phyloP scores from a whole-genome alignment of 2,113 vertebrate species.

The Pardalotus punctatus region DNA sequence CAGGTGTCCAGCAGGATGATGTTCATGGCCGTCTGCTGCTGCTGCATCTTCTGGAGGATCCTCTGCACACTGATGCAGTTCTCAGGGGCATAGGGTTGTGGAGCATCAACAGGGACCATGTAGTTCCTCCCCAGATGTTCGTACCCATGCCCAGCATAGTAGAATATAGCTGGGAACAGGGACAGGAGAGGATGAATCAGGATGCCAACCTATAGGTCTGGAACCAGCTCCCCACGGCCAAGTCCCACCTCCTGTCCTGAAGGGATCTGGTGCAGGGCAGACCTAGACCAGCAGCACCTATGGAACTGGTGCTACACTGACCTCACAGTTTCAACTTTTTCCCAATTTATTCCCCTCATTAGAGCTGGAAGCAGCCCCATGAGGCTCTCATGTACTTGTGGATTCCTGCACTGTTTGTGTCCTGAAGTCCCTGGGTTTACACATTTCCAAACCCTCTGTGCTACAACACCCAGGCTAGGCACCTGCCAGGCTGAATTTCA shows the following conservation, averaged over 20 bases:
- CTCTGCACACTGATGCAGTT: constrained; percentile 87
- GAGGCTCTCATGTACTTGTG: background rate
- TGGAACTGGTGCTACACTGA: accelerated
- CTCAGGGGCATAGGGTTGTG: constrained; percentile 78
- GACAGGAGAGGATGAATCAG: background rate
- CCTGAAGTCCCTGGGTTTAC: background rate
- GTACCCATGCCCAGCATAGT: constrained; percentile 87
- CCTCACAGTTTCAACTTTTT: background rate
- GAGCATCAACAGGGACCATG: constrained; percentile 84
- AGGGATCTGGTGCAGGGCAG: background rate
- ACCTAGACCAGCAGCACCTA: background rate
- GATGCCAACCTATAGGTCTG: background rate
- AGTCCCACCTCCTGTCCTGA: background rate
- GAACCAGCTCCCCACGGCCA: background rate
- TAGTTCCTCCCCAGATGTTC: constrained; percentile 85
- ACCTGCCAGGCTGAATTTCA: background rate
- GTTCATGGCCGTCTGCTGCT: constrained; percentile 77
- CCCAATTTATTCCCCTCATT: background rate
- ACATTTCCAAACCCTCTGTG: background rate
- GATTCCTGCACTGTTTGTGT: background rate
- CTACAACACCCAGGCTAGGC: background rate
- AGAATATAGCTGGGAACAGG: constrained; percentile 79
- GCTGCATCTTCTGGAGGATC: constrained; percentile 83
- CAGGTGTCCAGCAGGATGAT: constrained; percentile 86
- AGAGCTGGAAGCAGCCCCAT: background rate